These are phyloP conservation scores for Cochlearius cochlearius DNA, from an alignment of 2,113 vertebrate genomes.

Conservation along the genomic window DNA sequence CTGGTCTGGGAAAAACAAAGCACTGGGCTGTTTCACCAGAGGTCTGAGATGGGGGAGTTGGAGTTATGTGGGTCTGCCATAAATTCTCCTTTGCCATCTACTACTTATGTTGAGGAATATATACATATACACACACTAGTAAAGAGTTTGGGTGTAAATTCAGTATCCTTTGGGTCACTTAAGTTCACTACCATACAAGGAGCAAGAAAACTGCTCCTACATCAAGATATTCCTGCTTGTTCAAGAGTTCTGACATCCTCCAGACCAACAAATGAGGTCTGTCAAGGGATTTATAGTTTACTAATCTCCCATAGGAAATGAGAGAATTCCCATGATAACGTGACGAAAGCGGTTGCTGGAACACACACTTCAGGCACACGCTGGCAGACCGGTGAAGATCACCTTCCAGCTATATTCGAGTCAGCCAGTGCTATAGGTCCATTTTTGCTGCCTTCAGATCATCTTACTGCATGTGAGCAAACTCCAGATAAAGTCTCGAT, in stretches of 20 bases:
- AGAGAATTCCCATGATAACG: not conserved
- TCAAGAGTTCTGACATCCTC: not conserved
- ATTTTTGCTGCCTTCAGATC: not conserved
- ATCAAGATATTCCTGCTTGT: not conserved
- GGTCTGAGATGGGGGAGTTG: not conserved
- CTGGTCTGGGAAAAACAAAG: not conserved
- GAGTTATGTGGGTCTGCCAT: not conserved
- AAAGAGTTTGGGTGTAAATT: not conserved
- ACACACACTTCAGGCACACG: not conserved
- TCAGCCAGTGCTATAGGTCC: not conserved
- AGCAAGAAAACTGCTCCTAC: not conserved
- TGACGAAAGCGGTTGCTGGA: not conserved
- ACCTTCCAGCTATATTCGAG: not conserved
- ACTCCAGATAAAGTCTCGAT: not conserved
- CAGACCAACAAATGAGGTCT: not conserved
- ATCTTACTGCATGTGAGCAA: not conserved
- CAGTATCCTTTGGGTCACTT: not conserved
- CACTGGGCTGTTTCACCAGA: not conserved
- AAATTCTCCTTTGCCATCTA: not conserved
- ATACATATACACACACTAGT: not conserved
- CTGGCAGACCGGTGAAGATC: not conserved
- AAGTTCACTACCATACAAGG: fast-evolving
- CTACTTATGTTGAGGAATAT: not conserved
- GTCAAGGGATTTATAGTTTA: not conserved
- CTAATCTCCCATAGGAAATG: not conserved